A percentile compares a stretch with the other conserved stretches of the same genome.
Evolutionary conservation across 2,888 invertebrate species (phyloP).

Genomic region (Drosophila multiciliata): DNA sequence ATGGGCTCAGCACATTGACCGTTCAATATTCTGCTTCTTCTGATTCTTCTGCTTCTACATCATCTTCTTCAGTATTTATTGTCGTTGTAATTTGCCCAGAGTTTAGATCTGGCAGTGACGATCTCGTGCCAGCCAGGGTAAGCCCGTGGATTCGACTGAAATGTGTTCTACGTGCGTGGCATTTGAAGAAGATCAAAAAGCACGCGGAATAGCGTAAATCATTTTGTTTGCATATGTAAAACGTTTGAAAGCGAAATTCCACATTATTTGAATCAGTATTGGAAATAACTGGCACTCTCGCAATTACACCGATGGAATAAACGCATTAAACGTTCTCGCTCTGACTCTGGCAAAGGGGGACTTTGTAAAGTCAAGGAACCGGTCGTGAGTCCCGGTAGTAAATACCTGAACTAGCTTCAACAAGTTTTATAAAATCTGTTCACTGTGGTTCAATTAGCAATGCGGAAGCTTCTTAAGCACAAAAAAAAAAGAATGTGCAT

Average conservation of each 20-base stretch:
- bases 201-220: conserved; percentile 26
- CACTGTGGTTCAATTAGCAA: conserved; percentile 56
- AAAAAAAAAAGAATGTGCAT: conserved; percentile 24
- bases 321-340: conserved; percentile 8
- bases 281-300: conserved; percentile 29
- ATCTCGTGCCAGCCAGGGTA: conserved; percentile 27
- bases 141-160: conserved; percentile 68
- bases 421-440: conserved; percentile 38
- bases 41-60: neutral
- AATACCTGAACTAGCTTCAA: conserved; percentile 45
- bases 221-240: conserved; percentile 20
- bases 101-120: conserved; percentile 55
- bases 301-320: conserved; percentile 33
- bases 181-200: conserved; percentile 50
- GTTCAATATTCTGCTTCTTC: conserved; percentile 7
- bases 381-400: conserved; percentile 15
- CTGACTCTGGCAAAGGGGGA: conserved; percentile 9
- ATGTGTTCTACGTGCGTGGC: conserved; percentile 69
- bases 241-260: conserved; percentile 64
- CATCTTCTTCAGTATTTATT: too few species aligned
- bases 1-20: conserved; percentile 43
- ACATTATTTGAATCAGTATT: conserved; percentile 2
- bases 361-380: conserved; percentile 41
- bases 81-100: neutral
- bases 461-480: conserved; percentile 56